Conservation (phyloP, 2,113 vertebrate species). For the Gnathonemus echidnorhynchus region DNA sequence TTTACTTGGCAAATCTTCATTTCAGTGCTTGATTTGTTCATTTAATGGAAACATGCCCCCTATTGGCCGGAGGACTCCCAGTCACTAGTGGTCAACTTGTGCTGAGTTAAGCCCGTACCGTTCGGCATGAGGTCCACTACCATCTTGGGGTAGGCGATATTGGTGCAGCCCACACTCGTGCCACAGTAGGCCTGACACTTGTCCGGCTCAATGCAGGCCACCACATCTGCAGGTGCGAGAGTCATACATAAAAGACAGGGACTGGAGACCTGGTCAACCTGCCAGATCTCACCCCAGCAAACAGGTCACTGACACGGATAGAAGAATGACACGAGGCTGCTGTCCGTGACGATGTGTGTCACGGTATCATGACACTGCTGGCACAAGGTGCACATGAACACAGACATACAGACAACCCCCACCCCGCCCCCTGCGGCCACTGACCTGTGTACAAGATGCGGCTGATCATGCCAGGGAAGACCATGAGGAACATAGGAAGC, state of each 20-base stretch:
- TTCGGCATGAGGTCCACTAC: conserved; percentile 90
- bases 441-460: conserved; percentile 82
- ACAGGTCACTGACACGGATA: background rate
- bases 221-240: conserved; percentile 58
- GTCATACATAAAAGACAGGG: background rate
- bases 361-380: background rate
- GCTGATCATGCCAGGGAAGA: conserved; percentile 93
- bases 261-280: background rate
- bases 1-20: background rate
- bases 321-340: background rate
- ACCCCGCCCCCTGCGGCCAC: background rate
- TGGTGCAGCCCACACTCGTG: conserved; percentile 75
- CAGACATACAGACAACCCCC: background rate
- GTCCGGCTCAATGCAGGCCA: conserved; percentile 74
- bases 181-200: conserved; percentile 65
- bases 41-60: background rate
- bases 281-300: background rate
- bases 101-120: conserved; percentile 53
- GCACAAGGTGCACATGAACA: background rate
- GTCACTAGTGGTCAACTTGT: background rate
- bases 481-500: conserved; percentile 92
- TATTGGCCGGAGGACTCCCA: background rate
- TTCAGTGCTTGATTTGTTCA: background rate
- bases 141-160: conserved; percentile 85
- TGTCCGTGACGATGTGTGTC: background rate